phyloP scores from a whole-genome alignment of 2,888 invertebrate genomes.

The Meiosimyza decipiens region DNA sequence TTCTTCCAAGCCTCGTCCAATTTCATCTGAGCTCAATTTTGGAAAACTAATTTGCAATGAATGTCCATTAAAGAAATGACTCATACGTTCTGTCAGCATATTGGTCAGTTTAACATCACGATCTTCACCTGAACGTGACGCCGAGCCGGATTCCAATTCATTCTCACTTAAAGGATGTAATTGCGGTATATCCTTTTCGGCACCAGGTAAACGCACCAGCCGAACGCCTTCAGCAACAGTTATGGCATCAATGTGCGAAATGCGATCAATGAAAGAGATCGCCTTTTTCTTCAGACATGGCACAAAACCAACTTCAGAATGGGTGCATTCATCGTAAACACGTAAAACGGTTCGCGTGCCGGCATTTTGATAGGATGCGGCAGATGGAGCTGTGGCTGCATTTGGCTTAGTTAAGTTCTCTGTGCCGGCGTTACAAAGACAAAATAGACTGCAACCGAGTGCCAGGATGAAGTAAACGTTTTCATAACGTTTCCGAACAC shows the following conservation, averaged over 20 bases:
- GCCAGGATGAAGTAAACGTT: not conserved
- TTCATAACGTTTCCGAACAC: constrained; percentile 32
- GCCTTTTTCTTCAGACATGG: constrained; percentile 86
- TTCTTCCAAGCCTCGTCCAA: constrained; percentile 80
- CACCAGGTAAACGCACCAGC: constrained; percentile 71
- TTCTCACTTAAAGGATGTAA: constrained; percentile 70
- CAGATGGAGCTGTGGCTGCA: constrained; percentile 9
- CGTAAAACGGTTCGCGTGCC: constrained; percentile 76
- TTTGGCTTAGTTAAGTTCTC: constrained; percentile 54
- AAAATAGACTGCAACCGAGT: constrained; percentile 42
- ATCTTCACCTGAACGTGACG: constrained; percentile 73
- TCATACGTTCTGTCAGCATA: constrained; percentile 78
- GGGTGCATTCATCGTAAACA: constrained; percentile 83
- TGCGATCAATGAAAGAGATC: constrained; percentile 80
- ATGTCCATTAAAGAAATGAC: constrained; percentile 79
- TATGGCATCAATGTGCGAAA: constrained; percentile 77
- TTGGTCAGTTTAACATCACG: constrained; percentile 76
- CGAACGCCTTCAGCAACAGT: constrained; percentile 76
- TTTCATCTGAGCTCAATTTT: constrained; percentile 75
- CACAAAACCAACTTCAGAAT: constrained; percentile 74
- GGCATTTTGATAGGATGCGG: constrained; percentile 67
- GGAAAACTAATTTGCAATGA: constrained; percentile 82
- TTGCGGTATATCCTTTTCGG: constrained; percentile 53
- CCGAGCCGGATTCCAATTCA: constrained; percentile 72
- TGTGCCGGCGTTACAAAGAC: constrained; percentile 54